Percentiles rank a stretch among this genome's conserved stretches.
Conservation (phyloP, 2,888 invertebrate genomes). For the Trichopoda pennipes region DNA sequence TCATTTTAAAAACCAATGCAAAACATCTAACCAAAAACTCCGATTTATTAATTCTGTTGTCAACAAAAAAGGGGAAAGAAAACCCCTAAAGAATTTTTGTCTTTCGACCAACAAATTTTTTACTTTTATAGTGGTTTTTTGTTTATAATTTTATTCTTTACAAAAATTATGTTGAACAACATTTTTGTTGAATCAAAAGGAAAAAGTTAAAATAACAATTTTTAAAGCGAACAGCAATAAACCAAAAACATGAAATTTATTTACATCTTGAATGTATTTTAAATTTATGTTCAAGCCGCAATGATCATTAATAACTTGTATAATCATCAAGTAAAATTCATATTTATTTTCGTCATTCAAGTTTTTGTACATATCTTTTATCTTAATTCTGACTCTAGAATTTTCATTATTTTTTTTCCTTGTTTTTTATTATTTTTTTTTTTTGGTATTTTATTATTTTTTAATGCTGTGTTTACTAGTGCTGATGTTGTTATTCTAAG, state of each 20-base stretch:
- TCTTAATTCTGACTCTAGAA: conserved; percentile 22
- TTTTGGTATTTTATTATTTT: too few species aligned
- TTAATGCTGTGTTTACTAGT: conserved; percentile 3
- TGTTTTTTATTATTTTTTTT: conserved; percentile 24
- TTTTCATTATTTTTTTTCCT: conserved; percentile 16
- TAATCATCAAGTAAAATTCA: conserved; percentile 6
- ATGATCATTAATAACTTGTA: conserved; percentile 32
- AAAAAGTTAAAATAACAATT: not conserved
- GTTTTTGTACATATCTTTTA: conserved; percentile 27
- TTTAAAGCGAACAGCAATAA: conserved; percentile 11
- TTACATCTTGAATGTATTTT: not conserved
- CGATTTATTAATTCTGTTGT: not conserved
- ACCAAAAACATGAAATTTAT: not conserved
- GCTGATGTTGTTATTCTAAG: conserved; percentile 50
- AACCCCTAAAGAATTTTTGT: not conserved
- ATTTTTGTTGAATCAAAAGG: conserved; percentile 14
- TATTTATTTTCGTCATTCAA: conserved; percentile 28
- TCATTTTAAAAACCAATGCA: too few species aligned
- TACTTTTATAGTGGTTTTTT: conserved; percentile 21
- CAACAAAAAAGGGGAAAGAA: not conserved
- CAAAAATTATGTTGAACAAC: conserved; percentile 31
- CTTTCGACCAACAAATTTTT: conserved; percentile 30
- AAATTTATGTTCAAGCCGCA: conserved; percentile 9
- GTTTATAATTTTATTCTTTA: conserved; percentile 2
- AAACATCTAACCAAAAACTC: not conserved